Evolutionary conservation across 2,797 vertebrate genomes (phyloP), one percentile per base, ranked within the genome.

Genomic region (Zonotrichia albicollis): DNA sequence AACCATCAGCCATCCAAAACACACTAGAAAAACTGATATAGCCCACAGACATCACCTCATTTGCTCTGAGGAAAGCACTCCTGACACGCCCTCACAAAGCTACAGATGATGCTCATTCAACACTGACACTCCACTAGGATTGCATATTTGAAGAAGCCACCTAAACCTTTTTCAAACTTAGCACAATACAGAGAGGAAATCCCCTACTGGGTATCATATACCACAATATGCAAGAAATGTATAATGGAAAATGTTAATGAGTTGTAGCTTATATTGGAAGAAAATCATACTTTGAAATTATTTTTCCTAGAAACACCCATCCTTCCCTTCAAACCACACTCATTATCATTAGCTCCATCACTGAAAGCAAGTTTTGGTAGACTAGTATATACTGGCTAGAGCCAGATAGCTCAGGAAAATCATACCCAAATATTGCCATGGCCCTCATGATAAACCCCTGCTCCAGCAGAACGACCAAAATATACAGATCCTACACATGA

Each of bases 21-120:
- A 88, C 66, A 84, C 82, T 81, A 94, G 84, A 73, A 94, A 95
- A 94, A 78, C 79, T 94, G 94, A 94, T 96, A 94, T 25, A 94
- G 55, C 89, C 96, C 94, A 93, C 96, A 96, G 73, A 66, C 93
- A 87, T 96, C 96, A 90, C 96, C 93, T 96, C 95, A 88, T 93
- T 95, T 96, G 94, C 95, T 94, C 96, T 95, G 79, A 91, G 81
- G 55, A 90, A 79, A 72, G 58, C 36, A 73, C 68, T 87, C 34
- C 9, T 48, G 91, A 75, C 89, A 91, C 9, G 0, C 93, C 70
- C 87, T 94, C 66, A 75, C 30, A 85, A 83, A 88, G 70, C 85
- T 94, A 38, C 66, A 36, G 53, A 85, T 57, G 81, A 87, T 76
- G 53, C 77, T 80, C 70, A 30, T 85, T 61, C 53, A 50, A 27